Evolutionary conservation across 2,113 vertebrate genomes (phyloP), one percentile per base, ranked within the genome.

Genomic region (Halcyon senegalensis): DNA sequence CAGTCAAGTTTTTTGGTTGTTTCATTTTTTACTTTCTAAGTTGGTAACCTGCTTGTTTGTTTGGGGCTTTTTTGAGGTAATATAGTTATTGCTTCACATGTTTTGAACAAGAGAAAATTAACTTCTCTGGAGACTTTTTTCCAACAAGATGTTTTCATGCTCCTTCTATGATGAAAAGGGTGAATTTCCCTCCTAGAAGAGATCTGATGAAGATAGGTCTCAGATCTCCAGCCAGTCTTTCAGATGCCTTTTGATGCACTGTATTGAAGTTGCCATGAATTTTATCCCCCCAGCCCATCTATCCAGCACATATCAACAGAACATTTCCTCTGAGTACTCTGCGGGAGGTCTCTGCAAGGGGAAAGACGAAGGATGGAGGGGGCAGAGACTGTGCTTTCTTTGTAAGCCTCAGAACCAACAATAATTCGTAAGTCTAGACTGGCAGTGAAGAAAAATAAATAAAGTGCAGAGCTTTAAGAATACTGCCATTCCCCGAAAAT

Each of bases 281-380:
- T 9, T 0, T 7, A 15, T 50, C 51, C 58, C 16, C 2, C 1
- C 4, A 11, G 9, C 1, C 0, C 56, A 35, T 35, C 35, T 81
- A 11, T 43, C 50, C 75, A 41, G 16, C 31, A 41, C 37, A n/a
- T 82, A 51, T 31, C 51, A 90, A 56, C 21, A 60, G 35, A 72
- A 76, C 0, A 0, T 83, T 93, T 85, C 39, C 9, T 79, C 37
- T 53, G 23, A 44, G 56, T 25, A 72, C 44, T 39, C 87, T n/a
- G n/a, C 63, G 68, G 68, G 72, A 51, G 24, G 27, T 83, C 62
- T 50, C n/a, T 78, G 5, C 37, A 72, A 59, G 51, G 13, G 5
- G 11, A 7, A 46, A 50, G 67, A 72, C 12, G 11, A 75, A 90
- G 8, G 35, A 81, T 33, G 50, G 86, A 73, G 16, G 13, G 9